Evolutionary conservation across 1,140 invertebrate species (phyloP).

Genomic region (Zaprionus taronus): DNA sequence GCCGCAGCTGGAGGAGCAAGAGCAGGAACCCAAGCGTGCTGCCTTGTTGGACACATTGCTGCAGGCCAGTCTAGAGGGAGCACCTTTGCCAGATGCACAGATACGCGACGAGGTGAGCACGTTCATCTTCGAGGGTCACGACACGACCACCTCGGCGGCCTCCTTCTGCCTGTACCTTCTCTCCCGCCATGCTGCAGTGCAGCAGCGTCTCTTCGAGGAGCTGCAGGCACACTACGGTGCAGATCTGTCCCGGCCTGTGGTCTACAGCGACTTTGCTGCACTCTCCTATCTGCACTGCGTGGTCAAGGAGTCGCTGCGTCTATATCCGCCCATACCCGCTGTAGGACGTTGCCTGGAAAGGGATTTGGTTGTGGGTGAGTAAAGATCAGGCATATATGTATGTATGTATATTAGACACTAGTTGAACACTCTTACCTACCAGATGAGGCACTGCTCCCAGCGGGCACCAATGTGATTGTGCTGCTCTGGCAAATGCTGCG

Average conservation of each 20-base stretch:
- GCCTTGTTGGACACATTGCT: slow-evolving; percentile 90
- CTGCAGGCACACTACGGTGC: slow-evolving; percentile 85
- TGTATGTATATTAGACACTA: not conserved
- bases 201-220: slow-evolving; percentile 87
- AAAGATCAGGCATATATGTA: not conserved
- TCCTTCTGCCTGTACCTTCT: slow-evolving; percentile 65
- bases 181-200: slow-evolving; percentile 70
- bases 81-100: slow-evolving; percentile 86
- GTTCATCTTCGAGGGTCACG: slow-evolving; percentile 87
- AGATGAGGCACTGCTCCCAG: slow-evolving; percentile 66
- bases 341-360: slow-evolving; percentile 85
- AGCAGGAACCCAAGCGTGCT: not conserved
- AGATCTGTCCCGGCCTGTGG: slow-evolving; percentile 74
- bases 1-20: not conserved
- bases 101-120: slow-evolving; percentile 89
- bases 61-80: slow-evolving; percentile 85
- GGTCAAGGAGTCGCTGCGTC: slow-evolving; percentile 86
- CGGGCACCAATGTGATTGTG: slow-evolving; percentile 80
- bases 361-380: slow-evolving; percentile 84
- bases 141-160: slow-evolving; percentile 66
- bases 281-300: slow-evolving; percentile 87
- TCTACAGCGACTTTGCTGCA: slow-evolving; percentile 85
- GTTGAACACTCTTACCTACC: not conserved
- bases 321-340: slow-evolving; percentile 87
- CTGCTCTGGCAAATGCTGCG: slow-evolving; percentile 81